Conservation (phyloP, 2,888 invertebrate species). For the Drosophila antonietae region DNA sequence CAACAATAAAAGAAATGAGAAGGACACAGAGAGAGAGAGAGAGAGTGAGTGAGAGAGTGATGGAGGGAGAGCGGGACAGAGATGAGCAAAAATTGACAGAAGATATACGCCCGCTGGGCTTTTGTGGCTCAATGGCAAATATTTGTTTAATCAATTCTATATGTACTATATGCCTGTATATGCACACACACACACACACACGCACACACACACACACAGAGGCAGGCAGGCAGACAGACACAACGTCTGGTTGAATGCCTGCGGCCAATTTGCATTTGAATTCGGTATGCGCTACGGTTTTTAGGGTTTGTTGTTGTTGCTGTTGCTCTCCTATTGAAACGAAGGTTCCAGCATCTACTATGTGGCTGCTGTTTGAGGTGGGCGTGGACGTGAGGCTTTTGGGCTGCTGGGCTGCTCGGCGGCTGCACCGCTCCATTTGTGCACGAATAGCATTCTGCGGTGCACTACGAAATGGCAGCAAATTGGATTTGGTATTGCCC, state of each 20-base stretch:
- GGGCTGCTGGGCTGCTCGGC: not conserved
- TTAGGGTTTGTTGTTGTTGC: slow-evolving; percentile 3
- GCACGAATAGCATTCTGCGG: slow-evolving; percentile 31
- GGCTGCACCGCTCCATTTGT: slow-evolving; percentile 39
- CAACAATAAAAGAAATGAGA: slow-evolving; percentile 10
- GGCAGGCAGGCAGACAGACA: slow-evolving; percentile 5
- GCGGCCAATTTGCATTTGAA: slow-evolving; percentile 72
- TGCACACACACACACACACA: slow-evolving; percentile 10
- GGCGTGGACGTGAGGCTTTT: not conserved
- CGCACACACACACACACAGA: slow-evolving; percentile 8
- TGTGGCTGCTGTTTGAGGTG: not conserved
- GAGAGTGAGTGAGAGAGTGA: not conserved
- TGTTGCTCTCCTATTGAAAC: slow-evolving; percentile 8
- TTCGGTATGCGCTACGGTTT: slow-evolving; percentile 53
- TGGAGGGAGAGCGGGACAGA: not conserved
- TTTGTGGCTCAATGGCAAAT: slow-evolving; percentile 63
- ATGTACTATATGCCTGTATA: slow-evolving; percentile 26
- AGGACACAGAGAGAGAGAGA: not conserved
- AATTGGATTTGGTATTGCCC: slow-evolving; percentile 58
- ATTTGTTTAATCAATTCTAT: slow-evolving; percentile 75
- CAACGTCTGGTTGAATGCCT: slow-evolving; percentile 60
- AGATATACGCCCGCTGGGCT: slow-evolving; percentile 35
- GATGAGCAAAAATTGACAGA: slow-evolving; percentile 4
- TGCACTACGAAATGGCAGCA: slow-evolving; percentile 68
- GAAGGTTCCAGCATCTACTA: slow-evolving; percentile 2